Evolutionary conservation across 2,797 vertebrate genomes (phyloP).

Genomic region (Amphiprion clarkii): DNA sequence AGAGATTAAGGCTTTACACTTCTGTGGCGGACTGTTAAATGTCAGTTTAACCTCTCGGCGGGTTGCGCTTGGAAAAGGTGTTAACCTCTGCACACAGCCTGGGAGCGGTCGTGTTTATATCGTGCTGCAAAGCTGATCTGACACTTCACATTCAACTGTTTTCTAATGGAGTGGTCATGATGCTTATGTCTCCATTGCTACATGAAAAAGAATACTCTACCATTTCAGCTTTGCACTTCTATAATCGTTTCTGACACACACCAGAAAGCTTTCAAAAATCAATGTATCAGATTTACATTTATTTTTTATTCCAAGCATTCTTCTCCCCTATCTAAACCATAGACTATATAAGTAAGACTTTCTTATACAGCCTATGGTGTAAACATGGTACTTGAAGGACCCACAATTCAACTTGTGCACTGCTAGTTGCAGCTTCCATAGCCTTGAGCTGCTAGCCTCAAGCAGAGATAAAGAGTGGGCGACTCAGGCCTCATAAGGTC

Average conservation of each 20-base stretch:
- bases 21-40: not conserved
- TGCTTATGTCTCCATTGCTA: not conserved
- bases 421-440: not conserved
- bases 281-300: no score
- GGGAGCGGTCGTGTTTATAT: not conserved
- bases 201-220: not conserved
- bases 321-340: not conserved
- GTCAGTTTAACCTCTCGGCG: not conserved
- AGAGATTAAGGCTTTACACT: not conserved
- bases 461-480: not conserved
- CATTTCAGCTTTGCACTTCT: not conserved
- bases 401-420: conserved; percentile 12
- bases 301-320: not conserved
- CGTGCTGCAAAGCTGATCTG: not conserved
- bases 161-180: not conserved
- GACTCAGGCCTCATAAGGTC: not conserved
- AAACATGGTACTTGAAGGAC: not conserved
- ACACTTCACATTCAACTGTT: not conserved
- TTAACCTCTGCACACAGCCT: not conserved
- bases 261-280: not conserved
- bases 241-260: not conserved
- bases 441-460: not conserved
- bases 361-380: no score
- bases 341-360: no score
- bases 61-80: not conserved